Evolutionary conservation across 2,113 vertebrate species (phyloP), one percentile per base, ranked within the genome.

Genomic region (Psilopsiagon aymara): DNA sequence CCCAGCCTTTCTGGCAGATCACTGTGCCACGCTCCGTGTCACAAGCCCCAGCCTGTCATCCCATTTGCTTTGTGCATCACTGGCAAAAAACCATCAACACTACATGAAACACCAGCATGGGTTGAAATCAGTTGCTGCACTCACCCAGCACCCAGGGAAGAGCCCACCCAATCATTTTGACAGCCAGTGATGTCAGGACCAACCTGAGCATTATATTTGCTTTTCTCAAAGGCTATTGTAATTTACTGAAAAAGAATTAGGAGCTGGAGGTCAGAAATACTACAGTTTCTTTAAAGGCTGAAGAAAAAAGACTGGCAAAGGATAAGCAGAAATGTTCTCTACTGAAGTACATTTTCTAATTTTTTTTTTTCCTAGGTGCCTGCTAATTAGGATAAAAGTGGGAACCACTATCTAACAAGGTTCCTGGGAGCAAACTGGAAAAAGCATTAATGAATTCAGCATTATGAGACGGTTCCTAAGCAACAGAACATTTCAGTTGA

Each of bases 351-450:
- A 5, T 44, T 85, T 86, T 33, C 1, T 63, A 55, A n/a, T 51
- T 46, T 52, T 33, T 31, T 66, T 53, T 73, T 86, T 83, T 81
- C 1, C 20, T 92, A 92, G 89, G 78, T 96, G 97, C 93, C 93
- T 96, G 94, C 96, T 98, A 98, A 98, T 98, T 98, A 97, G 96
- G 77, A 98, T 97, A 92, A 97, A 97, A 98, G 93, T 88, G 94
- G 88, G 94, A 96, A 96, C 95, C 95, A 63, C 96, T 88, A 97
- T 96, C 86, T 97, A 97, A 96, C 96, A 96, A 94, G 93, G 87
- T 96, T 96, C 81, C 80, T 96, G 96, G 95, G 96, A 96, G 70
- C 94, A 88, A 76, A 92, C 60, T 94, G 75, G 96, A 88, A 93
- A 97, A 94, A 97, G 84, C 97, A 96, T 98, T 98, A 98, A 98